phyloP scores from a whole-genome alignment of 2,888 invertebrate species.

The Pyralis farinalis region DNA sequence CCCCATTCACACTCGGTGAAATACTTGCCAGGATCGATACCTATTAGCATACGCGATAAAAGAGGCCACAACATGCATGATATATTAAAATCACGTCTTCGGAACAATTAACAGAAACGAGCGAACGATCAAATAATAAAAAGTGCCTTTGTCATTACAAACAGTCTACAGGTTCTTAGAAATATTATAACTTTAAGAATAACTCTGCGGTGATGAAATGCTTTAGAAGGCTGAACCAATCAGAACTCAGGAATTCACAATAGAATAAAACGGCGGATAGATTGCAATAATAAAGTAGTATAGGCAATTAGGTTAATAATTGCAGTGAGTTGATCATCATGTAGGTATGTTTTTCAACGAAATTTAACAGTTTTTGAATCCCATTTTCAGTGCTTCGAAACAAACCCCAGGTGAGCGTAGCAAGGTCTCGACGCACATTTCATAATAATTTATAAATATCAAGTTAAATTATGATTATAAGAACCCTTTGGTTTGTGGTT shows the following conservation, averaged over 20 bases:
- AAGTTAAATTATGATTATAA: too few species aligned
- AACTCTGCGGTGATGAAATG: conserved; percentile 16
- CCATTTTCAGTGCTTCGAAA: too few species aligned
- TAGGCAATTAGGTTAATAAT: too few species aligned
- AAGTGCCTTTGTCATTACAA: conserved; percentile 73
- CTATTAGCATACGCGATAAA: conserved; percentile 71
- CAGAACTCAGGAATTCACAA: conserved; percentile 36
- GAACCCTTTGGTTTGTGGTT: too few species aligned
- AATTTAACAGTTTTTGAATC: too few species aligned
- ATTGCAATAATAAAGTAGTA: conserved; percentile 2
- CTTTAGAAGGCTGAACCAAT: conserved; percentile 36
- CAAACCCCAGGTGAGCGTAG: too few species aligned
- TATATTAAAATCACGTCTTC: conserved; percentile 77
- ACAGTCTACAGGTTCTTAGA: conserved; percentile 60
- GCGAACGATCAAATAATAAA: conserved; percentile 75
- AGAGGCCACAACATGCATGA: conserved; percentile 67
- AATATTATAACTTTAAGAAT: conserved; percentile 48
- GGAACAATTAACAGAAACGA: conserved; percentile 74
- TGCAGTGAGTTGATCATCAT: too few species aligned
- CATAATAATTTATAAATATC: too few species aligned
- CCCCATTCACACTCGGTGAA: conserved; percentile 31
- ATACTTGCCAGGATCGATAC: conserved; percentile 34
- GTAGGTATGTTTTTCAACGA: too few species aligned
- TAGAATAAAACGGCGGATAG: conserved; percentile 40
- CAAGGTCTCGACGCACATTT: too few species aligned